These are phyloP conservation scores for Lasioglossum lativentre DNA, from an alignment of 2,888 invertebrate species.

Conservation along the genomic window DNA sequence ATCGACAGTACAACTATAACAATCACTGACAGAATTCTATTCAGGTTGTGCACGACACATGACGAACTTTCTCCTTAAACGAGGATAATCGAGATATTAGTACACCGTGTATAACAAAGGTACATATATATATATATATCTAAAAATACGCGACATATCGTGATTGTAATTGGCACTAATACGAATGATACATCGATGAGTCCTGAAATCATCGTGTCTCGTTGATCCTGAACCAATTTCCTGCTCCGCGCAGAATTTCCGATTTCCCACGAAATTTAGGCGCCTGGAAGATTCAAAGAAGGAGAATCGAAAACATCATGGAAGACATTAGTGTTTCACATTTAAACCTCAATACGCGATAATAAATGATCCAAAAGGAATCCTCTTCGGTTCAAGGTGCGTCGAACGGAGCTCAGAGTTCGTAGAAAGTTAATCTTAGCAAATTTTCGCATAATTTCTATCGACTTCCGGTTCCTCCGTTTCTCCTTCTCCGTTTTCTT, in stretches of 20 bases:
- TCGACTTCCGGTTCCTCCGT: not conserved
- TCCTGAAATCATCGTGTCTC: not conserved
- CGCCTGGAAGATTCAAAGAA: not conserved
- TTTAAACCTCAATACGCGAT: not conserved
- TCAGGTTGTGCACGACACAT: constrained; percentile 5
- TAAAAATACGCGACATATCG: not conserved
- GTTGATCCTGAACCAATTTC: not conserved
- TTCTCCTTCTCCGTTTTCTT: not conserved
- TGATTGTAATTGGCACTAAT: not conserved
- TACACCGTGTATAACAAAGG: not conserved
- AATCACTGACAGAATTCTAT: not conserved
- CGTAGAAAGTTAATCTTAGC: not conserved
- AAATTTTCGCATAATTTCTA: constrained; percentile 1
- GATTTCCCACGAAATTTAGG: not conserved
- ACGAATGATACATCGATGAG: not conserved
- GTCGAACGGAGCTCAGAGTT: not conserved
- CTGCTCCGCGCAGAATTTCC: not conserved
- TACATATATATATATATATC: too few species aligned
- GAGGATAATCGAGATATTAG: not conserved
- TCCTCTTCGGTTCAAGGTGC: not conserved
- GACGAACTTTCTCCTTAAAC: not conserved
- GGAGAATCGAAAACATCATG: not conserved
- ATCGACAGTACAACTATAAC: not conserved
- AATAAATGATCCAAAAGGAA: not conserved
- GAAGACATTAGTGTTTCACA: not conserved